phyloP scores from a whole-genome alignment of 37 sponge, comb jelly and placozoan species.

The Agelas oroides region DNA sequence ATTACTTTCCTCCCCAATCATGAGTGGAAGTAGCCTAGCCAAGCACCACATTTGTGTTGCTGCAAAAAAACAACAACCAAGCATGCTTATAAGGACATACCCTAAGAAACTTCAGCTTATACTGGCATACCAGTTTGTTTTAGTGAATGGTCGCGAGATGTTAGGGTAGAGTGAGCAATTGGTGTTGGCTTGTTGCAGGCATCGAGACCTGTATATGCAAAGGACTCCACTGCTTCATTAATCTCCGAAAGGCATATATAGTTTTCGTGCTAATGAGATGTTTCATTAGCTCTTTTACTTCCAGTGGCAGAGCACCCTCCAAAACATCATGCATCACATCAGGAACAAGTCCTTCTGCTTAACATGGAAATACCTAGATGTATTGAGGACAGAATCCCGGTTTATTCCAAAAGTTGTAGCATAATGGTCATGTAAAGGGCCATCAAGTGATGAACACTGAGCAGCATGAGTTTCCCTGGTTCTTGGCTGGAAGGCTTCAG shows the following conservation, averaged over 20 bases:
- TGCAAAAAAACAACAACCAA: neutral
- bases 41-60: constrained; percentile 70
- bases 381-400: constrained; percentile 52
- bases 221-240: neutral
- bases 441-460: constrained; percentile 65
- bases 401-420: constrained; percentile 71
- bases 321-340: constrained; percentile 85
- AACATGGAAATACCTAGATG: constrained; percentile 62
- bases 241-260: neutral
- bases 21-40: constrained; percentile 56
- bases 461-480: constrained; percentile 37
- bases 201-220: constrained; percentile 21
- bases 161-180: constrained; percentile 19
- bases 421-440: constrained; percentile 67
- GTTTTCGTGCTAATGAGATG: neutral
- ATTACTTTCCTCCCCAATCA: constrained; percentile 66
- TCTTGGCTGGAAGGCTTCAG: constrained; percentile 33
- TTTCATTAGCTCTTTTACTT: constrained; percentile 33
- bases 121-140: constrained; percentile 36
- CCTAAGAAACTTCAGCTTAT: neutral
- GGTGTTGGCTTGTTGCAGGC: constrained; percentile 21
- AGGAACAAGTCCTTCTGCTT: constrained; percentile 69
- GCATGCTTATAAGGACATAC: neutral
- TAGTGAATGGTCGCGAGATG: constrained; percentile 16
- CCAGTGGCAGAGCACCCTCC: constrained; percentile 45